phyloP scores from a whole-genome alignment of 1,140 invertebrate genomes.

The Tenebrio molitor region DNA sequence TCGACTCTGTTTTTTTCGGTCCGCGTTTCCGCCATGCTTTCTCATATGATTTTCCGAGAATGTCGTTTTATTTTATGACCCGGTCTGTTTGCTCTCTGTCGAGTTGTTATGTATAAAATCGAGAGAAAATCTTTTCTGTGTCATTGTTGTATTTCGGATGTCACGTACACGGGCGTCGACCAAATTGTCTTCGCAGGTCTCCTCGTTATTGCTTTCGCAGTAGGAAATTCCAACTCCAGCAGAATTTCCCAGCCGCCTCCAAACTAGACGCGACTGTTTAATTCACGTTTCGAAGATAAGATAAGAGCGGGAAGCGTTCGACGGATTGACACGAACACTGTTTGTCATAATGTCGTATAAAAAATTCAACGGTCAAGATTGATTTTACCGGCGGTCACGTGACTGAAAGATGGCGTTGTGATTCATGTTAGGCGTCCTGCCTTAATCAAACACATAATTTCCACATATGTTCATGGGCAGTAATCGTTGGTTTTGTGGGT shows the following conservation, averaged over 20 bases:
- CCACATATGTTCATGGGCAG: slow-evolving; percentile 32
- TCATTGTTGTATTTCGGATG: slow-evolving; percentile 25
- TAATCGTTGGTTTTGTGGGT: slow-evolving; percentile 26
- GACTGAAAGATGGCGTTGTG: slow-evolving; percentile 47
- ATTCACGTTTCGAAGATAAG: no score
- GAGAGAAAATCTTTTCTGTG: slow-evolving; percentile 25
- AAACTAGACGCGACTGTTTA: no score
- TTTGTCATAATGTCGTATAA: slow-evolving; percentile 41
- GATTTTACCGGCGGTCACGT: slow-evolving; percentile 48
- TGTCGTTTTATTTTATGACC: slow-evolving; percentile 38
- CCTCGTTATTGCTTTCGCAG: slow-evolving; percentile 3
- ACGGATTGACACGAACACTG: slow-evolving; percentile 3
- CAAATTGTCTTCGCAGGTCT: slow-evolving; percentile 11
- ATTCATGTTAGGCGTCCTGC: slow-evolving; percentile 32
- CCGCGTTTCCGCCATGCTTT: slow-evolving; percentile 42
- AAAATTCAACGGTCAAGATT: slow-evolving; percentile 48
- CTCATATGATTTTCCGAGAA: slow-evolving; percentile 38
- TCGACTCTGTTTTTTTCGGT: slow-evolving; percentile 39
- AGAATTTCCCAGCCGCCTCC: no score
- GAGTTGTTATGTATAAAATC: slow-evolving; percentile 33
- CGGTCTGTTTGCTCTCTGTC: slow-evolving; percentile 13
- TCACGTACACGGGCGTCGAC: background rate
- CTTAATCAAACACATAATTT: slow-evolving; percentile 39
- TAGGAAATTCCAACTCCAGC: slow-evolving; percentile 13
- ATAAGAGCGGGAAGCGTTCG: slow-evolving; percentile 1